Base-by-base conservation (phyloP, 1,140 invertebrate genomes). In the Bombus confusus region DNA sequence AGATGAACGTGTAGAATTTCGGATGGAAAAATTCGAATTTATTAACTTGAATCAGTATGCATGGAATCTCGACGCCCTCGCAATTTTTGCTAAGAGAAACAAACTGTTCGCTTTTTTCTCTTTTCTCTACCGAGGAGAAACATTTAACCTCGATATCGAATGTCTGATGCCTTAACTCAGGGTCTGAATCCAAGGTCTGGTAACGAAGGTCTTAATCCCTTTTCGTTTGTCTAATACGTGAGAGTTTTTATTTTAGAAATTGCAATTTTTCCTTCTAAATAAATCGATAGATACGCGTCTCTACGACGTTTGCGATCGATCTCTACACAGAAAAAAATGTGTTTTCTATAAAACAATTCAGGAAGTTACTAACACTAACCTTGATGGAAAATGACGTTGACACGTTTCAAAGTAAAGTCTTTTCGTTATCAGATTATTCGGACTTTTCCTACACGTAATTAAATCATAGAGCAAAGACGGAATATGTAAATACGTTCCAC, bases 151-250 rank as follows among this genome's bases (percentile, higher is more conserved):
- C 87, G 41, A 87, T 85, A 85, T 77, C 43, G 18, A 68, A 80
- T 76, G 87, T 79, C 69, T 80, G 85, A 59, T 34, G 87, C 78
- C 83, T 88, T 74, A 74, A 82, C 73, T 86, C 73, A 82, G 87
- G 62, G 69, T 85, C 39, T 41, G 66, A 69, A 80, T 66, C 59
- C 79, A 88, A 89, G 88, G 88, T 71, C 82, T 18, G 22, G 34
- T 13, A 74, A 64, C 52, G 37, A 64, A 75, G 28, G 47, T 73
- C 18, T 62, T 15, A 34, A 28, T 80, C 31, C 72, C 68, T 78
- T 77, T 73, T 62, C 43, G 25, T 73, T 64, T 72, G 59, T 31
- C 39, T 28, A 52, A 52, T n/a, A n/a, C 68, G 6, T 12, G 0
- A 31, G 12, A 15, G 10, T 2, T n/a, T 62, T 28, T 62, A 12